Percentiles rank a stretch among this genome's conserved stretches.
phyloP scores from a whole-genome alignment of 2,113 vertebrate genomes.

The Rhinolophus sinicus region DNA sequence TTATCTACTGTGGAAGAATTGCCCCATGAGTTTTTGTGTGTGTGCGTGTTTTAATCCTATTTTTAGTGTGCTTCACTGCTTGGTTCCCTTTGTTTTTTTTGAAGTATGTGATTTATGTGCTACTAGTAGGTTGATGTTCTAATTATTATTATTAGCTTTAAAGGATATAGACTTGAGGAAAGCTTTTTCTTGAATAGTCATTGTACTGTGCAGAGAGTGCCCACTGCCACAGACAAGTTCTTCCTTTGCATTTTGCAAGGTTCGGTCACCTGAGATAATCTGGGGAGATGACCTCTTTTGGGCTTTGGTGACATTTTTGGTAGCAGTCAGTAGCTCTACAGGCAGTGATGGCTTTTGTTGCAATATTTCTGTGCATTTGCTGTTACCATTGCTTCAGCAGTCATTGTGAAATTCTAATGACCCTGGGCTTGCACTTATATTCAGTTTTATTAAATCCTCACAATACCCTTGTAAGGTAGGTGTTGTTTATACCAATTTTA shows the following conservation, averaged over 20 bases:
- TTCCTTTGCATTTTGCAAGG: background rate
- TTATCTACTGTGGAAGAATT: background rate
- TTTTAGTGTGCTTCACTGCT: background rate
- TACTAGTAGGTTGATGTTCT: background rate
- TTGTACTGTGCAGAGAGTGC: background rate
- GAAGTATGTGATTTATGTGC: background rate
- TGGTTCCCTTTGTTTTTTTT: background rate
- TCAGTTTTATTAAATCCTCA: background rate
- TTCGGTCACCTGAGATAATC: background rate
- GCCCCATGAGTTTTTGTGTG: background rate
- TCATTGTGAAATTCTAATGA: background rate
- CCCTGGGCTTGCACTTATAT: background rate
- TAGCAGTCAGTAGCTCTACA: background rate
- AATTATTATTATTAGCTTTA: background rate
- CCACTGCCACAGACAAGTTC: background rate
- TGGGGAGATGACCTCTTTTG: background rate
- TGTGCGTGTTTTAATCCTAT: background rate
- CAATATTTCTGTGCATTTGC: background rate
- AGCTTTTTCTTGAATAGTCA: background rate
- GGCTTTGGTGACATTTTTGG: background rate
- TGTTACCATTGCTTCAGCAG: background rate
- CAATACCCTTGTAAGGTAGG: background rate
- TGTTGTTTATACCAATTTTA: background rate
- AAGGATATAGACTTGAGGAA: background rate
- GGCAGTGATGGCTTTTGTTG: background rate